Base-by-base conservation (phyloP, 2,797 vertebrate genomes). In the Parotocinclus haroldoi region DNA sequence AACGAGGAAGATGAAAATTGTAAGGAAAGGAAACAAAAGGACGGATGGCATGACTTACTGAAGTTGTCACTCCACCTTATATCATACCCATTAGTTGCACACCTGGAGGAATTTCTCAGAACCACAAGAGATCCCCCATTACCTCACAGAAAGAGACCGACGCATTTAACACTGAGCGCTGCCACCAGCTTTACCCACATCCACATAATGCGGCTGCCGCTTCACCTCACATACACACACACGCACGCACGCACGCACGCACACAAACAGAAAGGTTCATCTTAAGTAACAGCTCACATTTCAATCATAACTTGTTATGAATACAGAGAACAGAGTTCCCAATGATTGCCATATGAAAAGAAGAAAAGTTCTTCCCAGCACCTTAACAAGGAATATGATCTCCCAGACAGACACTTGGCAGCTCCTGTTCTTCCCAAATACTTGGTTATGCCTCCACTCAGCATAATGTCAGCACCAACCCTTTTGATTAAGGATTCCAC, bases 201-300 rank as follows among this genome's bases (percentile, higher is more conserved):
- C 79, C 76, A 77, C 58, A 76, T 71, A 81, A 45, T 16, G 81
- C 78, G 81, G 80, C 83, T 71, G 71, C 68, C 76, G 80, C 70
- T 69, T 77, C 77, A 77, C 78, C 74, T 83, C 82, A 86, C 85
- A 83, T 85, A 42, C 68, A 69, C 58, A 52, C 44, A 49, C 48
- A 49, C 48, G n/a, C n/a, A n/a, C n/a, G n/a, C n/a, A n/a, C n/a
- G n/a, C 3, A 11, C 36, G 84, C 79, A n/a, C n/a, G n/a, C n/a
- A n/a, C n/a, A n/a, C n/a, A n/a, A n/a, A 85, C 82, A 82, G 79
- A 82, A 90, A 91, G 90, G 88, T 90, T 88, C 88, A 87, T 83
- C 78, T 83, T 78, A 87, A 86, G 84, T 80, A 72, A 81, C 79
- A 84, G 80, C 87, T 89, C 82, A 76, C 82, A 83, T 80, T 85